Evolutionary conservation across 2,797 vertebrate genomes (phyloP), one percentile per base, ranked within the genome.

Genomic region (Corythornis leucogaster): DNA sequence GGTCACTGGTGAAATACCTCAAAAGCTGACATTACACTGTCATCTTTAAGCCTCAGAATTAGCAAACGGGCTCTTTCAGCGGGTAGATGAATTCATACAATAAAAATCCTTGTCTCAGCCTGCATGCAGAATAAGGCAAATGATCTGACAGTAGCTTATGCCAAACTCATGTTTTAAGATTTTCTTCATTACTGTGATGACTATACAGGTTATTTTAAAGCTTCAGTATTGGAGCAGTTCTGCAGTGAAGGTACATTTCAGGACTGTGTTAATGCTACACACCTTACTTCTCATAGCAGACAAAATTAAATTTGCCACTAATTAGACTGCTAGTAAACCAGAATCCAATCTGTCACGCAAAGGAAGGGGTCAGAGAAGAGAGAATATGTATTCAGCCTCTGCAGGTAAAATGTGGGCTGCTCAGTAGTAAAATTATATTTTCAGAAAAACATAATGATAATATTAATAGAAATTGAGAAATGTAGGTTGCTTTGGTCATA

Each of bases 111-210:
- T 40, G 31, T 31, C 58, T 85, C 80, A 78, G 83, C 42, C 68
- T 82, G 62, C 12, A 48, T 24, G 17, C 55, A 48, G 58, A 90
- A 19, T 26, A 67, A 70, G 22, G 57, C 50, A 74, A 86, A 18
- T 35, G 54, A 71, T 80, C 74, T 77, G 68, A 79, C 68, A 82
- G 78, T 77, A 84, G 53, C 78, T 93, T 74, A 86, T 70, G 45
- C 17, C 21, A 40, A 64, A 21, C 25, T 75, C 8, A 1, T 30
- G 54, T 76, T 66, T 90, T 42, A 82, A 82, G 61, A 68, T 75
- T 89, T 80, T 90, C 83, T 90, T 90, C 66, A 33, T n/a, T 18
- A 55, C 20, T 57, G 21, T 53, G 71, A 70, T 79, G 57, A 55
- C 58, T 71, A 4, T 15, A 54, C 10, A 61, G 38, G 35, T 85